Percentiles rank a stretch among this genome's conserved stretches.
These are phyloP conservation scores for Meteorus cinctellus DNA, from an alignment of 2,888 invertebrate species.

Conservation along the genomic window DNA sequence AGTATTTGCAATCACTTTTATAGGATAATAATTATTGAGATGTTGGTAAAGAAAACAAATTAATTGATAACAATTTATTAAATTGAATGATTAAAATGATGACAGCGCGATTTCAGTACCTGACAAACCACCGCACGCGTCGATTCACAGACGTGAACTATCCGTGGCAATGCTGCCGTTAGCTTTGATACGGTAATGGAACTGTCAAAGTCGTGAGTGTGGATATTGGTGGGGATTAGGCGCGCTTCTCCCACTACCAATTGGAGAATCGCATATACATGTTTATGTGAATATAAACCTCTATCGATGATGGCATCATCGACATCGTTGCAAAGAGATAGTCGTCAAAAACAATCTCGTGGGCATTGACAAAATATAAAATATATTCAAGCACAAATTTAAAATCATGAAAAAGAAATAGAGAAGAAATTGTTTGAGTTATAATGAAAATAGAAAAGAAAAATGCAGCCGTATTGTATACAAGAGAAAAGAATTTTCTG, in stretches of 20 bases:
- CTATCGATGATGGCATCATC: slow-evolving; percentile 36
- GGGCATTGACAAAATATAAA: background rate
- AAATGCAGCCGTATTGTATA: background rate
- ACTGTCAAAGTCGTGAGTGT: slow-evolving; percentile 65
- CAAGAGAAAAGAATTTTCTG: slow-evolving; percentile 8
- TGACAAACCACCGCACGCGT: slow-evolving; percentile 55
- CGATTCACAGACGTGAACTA: slow-evolving; percentile 63
- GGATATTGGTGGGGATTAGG: slow-evolving; percentile 55
- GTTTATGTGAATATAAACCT: slow-evolving; percentile 32
- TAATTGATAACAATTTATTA: slow-evolving; percentile 35
- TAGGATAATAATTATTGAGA: background rate
- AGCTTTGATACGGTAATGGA: slow-evolving; percentile 69
- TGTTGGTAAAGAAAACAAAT: slow-evolving; percentile 22
- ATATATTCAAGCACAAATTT: background rate
- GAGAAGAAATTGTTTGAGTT: background rate
- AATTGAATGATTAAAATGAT: slow-evolving; percentile 43
- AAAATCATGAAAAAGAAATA: background rate
- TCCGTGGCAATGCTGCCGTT: slow-evolving; percentile 62
- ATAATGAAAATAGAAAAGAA: background rate
- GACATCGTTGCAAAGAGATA: slow-evolving; percentile 26
- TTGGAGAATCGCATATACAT: slow-evolving; percentile 28
- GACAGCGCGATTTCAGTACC: slow-evolving; percentile 11
- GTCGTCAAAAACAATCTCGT: background rate
- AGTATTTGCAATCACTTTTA: slow-evolving; percentile 16
- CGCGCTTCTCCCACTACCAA: slow-evolving; percentile 43